A percentile compares a stretch with the other conserved stretches of the same genome.
Conservation (phyloP, 1,140 invertebrate species). For the Brachionus koreanus region DNA sequence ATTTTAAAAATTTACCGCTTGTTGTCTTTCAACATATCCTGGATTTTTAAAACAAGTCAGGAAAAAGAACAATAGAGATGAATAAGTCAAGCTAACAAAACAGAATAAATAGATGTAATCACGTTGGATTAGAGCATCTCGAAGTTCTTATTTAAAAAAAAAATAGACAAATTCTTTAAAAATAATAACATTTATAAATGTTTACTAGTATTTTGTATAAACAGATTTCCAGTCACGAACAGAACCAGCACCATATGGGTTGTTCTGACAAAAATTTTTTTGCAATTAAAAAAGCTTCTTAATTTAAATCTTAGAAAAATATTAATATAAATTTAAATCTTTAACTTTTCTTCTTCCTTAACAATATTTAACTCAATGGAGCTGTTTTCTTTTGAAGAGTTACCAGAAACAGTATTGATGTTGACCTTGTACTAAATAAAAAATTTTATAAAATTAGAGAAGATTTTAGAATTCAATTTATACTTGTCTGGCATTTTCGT, state of each 20-base stretch:
- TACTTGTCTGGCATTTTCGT: neutral
- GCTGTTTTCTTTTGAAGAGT: neutral
- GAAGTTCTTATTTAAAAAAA: neutral
- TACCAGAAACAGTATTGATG: neutral
- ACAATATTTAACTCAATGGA: neutral
- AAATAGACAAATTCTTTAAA: neutral
- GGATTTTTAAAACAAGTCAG: conserved; percentile 28
- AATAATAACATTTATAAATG: neutral
- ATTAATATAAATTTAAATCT: neutral
- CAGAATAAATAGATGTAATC: conserved; percentile 12
- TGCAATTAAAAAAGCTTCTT: conserved; percentile 7
- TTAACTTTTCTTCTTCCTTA: neutral
- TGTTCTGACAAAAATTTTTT: conserved; percentile 7
- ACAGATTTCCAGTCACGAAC: conserved; percentile 15
- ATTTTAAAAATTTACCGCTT: neutral
- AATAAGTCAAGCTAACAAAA: conserved; percentile 18
- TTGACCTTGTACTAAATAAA: neutral
- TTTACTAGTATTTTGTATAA: conserved; percentile 18
- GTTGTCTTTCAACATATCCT: conserved; percentile 7
- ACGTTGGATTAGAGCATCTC: neutral
- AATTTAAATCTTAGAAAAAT: neutral
- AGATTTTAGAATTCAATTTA: neutral
- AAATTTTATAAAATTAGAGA: neutral
- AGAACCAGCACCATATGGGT: neutral
- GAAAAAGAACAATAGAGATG: conserved; percentile 17